These are phyloP conservation scores for Gymnocypris eckloni DNA, from an alignment of 2,797 vertebrate species.

Conservation along the genomic window DNA sequence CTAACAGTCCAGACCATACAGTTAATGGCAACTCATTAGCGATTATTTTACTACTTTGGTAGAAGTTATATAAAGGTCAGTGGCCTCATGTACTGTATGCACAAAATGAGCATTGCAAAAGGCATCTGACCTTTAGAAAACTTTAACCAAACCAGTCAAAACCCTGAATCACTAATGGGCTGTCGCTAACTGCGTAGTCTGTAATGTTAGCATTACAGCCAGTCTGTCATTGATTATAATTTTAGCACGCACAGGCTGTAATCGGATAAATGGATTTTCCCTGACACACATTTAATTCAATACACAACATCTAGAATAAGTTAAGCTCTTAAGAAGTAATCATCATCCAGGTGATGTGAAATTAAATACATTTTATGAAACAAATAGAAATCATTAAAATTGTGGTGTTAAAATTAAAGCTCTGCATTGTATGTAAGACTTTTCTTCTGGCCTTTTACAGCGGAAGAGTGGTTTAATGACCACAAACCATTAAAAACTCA, in stretches of 20 bases:
- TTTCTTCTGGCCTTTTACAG: background rate
- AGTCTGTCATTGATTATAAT: conserved; percentile 16
- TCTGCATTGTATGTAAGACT: background rate
- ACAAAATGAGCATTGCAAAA: conserved; percentile 17
- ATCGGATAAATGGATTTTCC: background rate
- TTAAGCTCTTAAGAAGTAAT: background rate
- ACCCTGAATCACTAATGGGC: background rate
- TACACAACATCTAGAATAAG: background rate
- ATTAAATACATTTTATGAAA: background rate
- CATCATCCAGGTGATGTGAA: background rate
- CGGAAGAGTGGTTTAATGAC: background rate
- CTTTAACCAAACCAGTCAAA: conserved; percentile 21
- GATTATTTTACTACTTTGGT: conserved; percentile 6
- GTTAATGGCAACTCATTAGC: conserved; percentile 22
- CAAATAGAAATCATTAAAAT: background rate
- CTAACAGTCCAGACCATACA: background rate
- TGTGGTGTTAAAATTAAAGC: background rate
- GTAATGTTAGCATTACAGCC: conserved; percentile 22
- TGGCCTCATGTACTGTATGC: background rate
- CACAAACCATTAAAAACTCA: background rate
- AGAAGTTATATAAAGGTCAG: conserved; percentile 26
- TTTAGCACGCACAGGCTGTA: conserved; percentile 1
- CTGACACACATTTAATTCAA: background rate
- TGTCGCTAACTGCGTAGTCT: background rate
- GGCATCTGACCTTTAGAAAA: conserved; percentile 14